Evolutionary conservation across 2,797 vertebrate species (phyloP).

Genomic region (Eupleurogrammus muticus): DNA sequence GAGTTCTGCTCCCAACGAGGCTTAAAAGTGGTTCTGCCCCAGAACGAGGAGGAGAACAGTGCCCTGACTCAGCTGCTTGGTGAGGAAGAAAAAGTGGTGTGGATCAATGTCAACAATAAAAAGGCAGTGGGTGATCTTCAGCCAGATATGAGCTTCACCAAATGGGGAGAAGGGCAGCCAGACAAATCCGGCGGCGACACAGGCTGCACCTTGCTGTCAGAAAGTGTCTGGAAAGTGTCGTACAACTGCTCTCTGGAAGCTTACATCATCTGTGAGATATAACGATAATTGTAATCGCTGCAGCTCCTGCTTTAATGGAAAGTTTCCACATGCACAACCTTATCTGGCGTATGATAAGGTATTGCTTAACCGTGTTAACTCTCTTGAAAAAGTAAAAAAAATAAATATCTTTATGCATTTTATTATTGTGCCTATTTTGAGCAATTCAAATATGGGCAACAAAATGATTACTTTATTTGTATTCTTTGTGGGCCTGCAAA

Average conservation of each 20-base stretch:
- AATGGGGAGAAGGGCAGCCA: slow-evolving; percentile 13
- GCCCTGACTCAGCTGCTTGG: slow-evolving; percentile 28
- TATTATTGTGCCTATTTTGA: too few relatives aligned
- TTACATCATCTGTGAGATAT: slow-evolving; percentile 15
- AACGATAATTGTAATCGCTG: background rate
- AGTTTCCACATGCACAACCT: background rate
- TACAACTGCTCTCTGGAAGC: background rate
- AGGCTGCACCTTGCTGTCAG: slow-evolving; percentile 11
- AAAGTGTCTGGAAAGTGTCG: background rate
- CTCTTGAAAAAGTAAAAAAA: background rate
- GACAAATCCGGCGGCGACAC: background rate
- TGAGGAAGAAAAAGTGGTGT: slow-evolving; percentile 1
- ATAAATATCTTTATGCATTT: background rate
- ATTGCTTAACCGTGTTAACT: background rate
- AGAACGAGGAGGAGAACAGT: slow-evolving; percentile 33
- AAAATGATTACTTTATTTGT: too few relatives aligned
- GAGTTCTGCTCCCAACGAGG: slow-evolving; percentile 37
- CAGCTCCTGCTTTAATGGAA: background rate
- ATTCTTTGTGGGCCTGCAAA: too few relatives aligned
- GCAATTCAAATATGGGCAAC: too few relatives aligned
- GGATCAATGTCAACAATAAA: slow-evolving; percentile 29
- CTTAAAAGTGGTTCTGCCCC: slow-evolving; percentile 34
- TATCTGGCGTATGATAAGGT: background rate
- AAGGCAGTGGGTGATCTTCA: slow-evolving; percentile 7
- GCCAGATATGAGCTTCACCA: slow-evolving; percentile 14